These are phyloP conservation scores for Drosophila persimilis DNA, from an alignment of 1,140 invertebrate genomes.

Conservation along the genomic window DNA sequence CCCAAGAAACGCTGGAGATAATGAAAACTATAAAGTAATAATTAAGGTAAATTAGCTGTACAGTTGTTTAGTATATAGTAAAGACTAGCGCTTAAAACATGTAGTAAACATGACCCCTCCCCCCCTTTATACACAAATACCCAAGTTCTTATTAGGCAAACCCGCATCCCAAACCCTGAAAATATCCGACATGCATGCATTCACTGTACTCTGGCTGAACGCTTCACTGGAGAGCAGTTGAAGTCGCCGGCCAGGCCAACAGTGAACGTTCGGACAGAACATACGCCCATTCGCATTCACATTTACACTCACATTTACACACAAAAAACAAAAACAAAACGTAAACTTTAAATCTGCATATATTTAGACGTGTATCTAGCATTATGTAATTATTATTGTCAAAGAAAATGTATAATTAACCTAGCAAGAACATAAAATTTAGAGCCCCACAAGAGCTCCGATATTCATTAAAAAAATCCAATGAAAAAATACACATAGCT, in stretches of 20 bases:
- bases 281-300: slow-evolving; percentile 17
- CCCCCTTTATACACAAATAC: slow-evolving; percentile 31
- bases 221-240: slow-evolving; percentile 53
- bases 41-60: slow-evolving; percentile 79
- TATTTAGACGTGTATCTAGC: slow-evolving; percentile 53
- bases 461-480: slow-evolving; percentile 44
- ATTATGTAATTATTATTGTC: slow-evolving; percentile 76
- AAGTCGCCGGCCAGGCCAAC: slow-evolving; percentile 24
- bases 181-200: slow-evolving; percentile 23
- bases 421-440: slow-evolving; percentile 68
- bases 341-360: slow-evolving; percentile 47
- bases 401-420: slow-evolving; percentile 73
- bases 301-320: slow-evolving; percentile 11
- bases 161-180: slow-evolving; percentile 12
- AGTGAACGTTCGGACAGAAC: slow-evolving; percentile 37
- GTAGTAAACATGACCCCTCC: slow-evolving; percentile 55
- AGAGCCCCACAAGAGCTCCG: slow-evolving; percentile 48
- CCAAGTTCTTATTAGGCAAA: slow-evolving; percentile 7
- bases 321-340: too few relatives aligned
- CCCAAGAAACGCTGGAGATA: slow-evolving; percentile 44
- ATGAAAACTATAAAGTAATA: slow-evolving; percentile 69
- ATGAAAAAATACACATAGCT: slow-evolving; percentile 25
- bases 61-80: slow-evolving; percentile 71
- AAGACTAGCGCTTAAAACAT: slow-evolving; percentile 74
- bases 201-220: slow-evolving; percentile 36